phyloP scores from a whole-genome alignment of 2,113 vertebrate genomes.

The Cyprinodon tularosa region DNA sequence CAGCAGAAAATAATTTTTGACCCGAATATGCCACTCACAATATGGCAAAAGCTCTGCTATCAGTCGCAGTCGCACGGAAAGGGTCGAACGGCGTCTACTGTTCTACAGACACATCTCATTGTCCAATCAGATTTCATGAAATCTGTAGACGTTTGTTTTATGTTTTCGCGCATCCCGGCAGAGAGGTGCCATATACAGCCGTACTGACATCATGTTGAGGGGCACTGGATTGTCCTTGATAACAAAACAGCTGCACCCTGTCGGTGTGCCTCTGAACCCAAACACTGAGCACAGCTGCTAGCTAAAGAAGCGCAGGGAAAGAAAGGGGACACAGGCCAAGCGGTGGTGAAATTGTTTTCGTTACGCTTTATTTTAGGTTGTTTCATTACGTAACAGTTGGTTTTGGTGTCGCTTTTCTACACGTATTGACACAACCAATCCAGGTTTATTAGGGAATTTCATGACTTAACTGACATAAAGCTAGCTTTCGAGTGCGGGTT shows the following conservation, averaged over 20 bases:
- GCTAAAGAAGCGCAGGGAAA: slow-evolving; percentile 39
- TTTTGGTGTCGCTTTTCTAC: background rate
- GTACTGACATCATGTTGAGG: background rate
- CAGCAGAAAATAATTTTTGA: background rate
- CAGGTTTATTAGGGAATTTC: slow-evolving; percentile 37
- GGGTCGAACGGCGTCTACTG: background rate
- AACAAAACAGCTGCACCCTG: slow-evolving; percentile 49
- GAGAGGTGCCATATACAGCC: background rate
- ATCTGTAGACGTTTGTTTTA: slow-evolving; percentile 35
- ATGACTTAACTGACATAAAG: slow-evolving; percentile 28
- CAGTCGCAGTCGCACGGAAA: too few species aligned
- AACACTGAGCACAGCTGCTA: slow-evolving; percentile 69
- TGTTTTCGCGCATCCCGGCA: background rate
- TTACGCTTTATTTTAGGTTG: slow-evolving; percentile 11
- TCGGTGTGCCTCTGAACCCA: slow-evolving; percentile 58
- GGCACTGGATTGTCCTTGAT: slow-evolving; percentile 22
- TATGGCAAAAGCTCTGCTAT: background rate
- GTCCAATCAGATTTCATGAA: slow-evolving; percentile 23
- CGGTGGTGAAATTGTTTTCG: background rate
- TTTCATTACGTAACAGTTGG: background rate
- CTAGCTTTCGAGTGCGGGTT: slow-evolving; percentile 22
- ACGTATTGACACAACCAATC: slow-evolving; percentile 3
- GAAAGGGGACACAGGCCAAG: slow-evolving; percentile 52
- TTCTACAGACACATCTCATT: accelerated
- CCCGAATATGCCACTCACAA: background rate